A percentile compares a stretch with the other conserved stretches of the same genome.
Evolutionary conservation across 2,888 invertebrate genomes (phyloP).

Genomic region (Mythimna pallens): DNA sequence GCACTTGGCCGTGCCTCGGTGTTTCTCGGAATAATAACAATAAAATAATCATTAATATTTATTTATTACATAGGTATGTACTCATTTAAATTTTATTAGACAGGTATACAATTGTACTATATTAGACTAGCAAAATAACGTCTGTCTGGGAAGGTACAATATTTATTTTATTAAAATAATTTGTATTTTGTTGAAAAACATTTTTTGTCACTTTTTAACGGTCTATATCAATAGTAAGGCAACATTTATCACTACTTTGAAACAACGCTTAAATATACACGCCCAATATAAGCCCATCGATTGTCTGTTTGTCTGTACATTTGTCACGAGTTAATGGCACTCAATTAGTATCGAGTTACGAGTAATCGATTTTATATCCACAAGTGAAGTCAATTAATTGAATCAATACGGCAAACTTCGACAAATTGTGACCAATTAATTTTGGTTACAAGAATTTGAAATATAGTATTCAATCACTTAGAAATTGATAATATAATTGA

Average conservation of each 20-base stretch:
- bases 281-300: constrained; percentile 20
- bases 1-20: neutral
- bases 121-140: constrained; percentile 8
- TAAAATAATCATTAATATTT: constrained; percentile 33
- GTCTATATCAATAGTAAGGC: no score
- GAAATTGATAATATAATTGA: constrained; percentile 13
- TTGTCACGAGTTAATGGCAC: constrained; percentile 23
- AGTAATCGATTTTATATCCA: constrained; percentile 34
- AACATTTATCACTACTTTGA: no score
- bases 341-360: constrained; percentile 35
- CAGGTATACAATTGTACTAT: constrained; percentile 15
- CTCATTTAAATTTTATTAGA: constrained; percentile 22
- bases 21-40: constrained; percentile 29
- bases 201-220: neutral
- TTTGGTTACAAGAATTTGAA: constrained; percentile 16
- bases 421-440: constrained; percentile 45
- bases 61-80: constrained; percentile 31
- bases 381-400: constrained; percentile 33
- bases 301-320: neutral
- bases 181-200: neutral
- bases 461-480: constrained; percentile 14
- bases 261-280: neutral
- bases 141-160: neutral
- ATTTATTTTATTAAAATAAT: neutral
- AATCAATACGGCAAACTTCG: constrained; percentile 39